A percentile compares a stretch with the other conserved stretches of the same genome.
Evolutionary conservation across 2,113 vertebrate species (phyloP).

Genomic region (Oceanodroma tethys): DNA sequence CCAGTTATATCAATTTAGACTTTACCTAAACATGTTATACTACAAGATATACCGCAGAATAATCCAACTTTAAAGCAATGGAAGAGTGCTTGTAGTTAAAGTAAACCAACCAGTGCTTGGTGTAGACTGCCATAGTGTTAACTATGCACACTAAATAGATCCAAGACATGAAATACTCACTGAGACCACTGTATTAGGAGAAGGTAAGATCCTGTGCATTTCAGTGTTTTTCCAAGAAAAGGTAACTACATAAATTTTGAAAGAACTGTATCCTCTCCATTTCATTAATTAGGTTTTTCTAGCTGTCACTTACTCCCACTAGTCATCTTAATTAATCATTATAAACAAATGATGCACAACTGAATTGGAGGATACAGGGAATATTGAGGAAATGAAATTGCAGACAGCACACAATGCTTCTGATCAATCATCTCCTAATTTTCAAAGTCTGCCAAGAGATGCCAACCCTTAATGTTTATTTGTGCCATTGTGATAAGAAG

Average conservation of each 20-base stretch:
- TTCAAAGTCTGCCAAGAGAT: slow-evolving; percentile 45
- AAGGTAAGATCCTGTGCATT: neutral
- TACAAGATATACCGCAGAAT: neutral
- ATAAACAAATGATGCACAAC: neutral
- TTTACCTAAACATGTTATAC: neutral
- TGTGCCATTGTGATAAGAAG: slow-evolving; percentile 54
- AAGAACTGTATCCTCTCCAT: neutral
- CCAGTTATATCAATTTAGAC: neutral
- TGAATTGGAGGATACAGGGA: neutral
- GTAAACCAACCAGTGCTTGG: neutral
- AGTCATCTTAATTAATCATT: slow-evolving; percentile 34
- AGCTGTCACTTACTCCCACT: neutral
- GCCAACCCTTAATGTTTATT: slow-evolving; percentile 52
- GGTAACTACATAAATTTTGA: neutral
- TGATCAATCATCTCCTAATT: slow-evolving; percentile 54
- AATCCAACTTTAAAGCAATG: neutral
- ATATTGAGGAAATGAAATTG: slow-evolving; percentile 14
- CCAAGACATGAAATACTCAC: neutral
- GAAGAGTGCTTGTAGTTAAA: neutral
- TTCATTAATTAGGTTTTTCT: slow-evolving; percentile 20
- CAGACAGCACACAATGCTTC: neutral
- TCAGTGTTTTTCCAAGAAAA: neutral
- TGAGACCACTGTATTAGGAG: neutral
- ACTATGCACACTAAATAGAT: neutral
- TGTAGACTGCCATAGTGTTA: neutral